Base-by-base conservation (phyloP, 2,113 vertebrate genomes). In the Gallinago media region DNA sequence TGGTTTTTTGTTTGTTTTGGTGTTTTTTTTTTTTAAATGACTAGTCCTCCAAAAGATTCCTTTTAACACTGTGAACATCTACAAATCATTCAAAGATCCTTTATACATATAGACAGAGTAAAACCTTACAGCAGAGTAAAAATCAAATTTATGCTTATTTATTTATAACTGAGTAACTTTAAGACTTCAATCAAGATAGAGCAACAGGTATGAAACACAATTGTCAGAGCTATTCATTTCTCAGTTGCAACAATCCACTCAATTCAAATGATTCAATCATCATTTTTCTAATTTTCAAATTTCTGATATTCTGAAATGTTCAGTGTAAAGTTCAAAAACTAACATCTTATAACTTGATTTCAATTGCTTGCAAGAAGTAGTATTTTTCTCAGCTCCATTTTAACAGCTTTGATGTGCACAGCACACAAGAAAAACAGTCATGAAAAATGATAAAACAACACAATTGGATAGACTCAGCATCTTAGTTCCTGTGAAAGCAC, bases 91-190 rank as follows among this genome's bases (percentile, higher is more conserved):
- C 17, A 84, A 42, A 66, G 6, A 46, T 34, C 23, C 23, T 54
- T 88, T 70, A 62, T n/a, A 26, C 8, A 29, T 18, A 84, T 58
- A 1, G 11, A 70, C 19, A 66, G 68, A 90, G 38, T 38, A 38
- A 38, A 82, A 67, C 9, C 12, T 62, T 62, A 68, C 12, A 70
- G 54, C 4, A 76, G 7, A 44, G 14, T 71, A 84, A 80, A 92
- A 76, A 44, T 88, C 71, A 92, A 95, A 96, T 86, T 84, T 84
- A 66, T 85, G 46, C n/a, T 85, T 49, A 76, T 96, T 92, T 96
- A 96, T 94, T 95, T 96, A 94, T 36, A 96, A 65, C 31, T 85
- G 61, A 97, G 81, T 97, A 95, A 98, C 87, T 96, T 92, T 17
- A 93, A 94, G 47, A 93, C 26, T 74, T 95, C 79, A 65, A 97